A percentile compares a stretch with the other conserved stretches of the same genome.
Conservation (phyloP, 2,797 vertebrate species). For the Paedocypris micromegethes region DNA sequence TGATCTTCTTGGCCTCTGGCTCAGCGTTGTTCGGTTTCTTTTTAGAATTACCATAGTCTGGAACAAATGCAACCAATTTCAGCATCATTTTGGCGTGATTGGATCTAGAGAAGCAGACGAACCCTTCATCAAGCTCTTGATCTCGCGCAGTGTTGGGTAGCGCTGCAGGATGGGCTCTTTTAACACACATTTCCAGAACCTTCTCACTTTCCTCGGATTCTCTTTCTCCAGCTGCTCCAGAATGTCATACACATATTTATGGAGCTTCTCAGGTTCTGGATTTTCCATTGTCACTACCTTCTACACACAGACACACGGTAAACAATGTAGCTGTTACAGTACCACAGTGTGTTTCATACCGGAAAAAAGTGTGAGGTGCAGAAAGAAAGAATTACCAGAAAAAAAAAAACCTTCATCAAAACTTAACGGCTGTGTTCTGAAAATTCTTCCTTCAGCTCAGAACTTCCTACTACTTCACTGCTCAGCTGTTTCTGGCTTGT, state of each 20-base stretch:
- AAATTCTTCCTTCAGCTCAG: no score
- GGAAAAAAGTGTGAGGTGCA: no score
- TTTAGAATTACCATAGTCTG: slow-evolving; percentile 50
- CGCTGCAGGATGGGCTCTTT: slow-evolving; percentile 49
- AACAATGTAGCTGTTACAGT: no score
- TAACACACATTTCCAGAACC: slow-evolving; percentile 64
- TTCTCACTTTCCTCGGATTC: slow-evolving; percentile 2
- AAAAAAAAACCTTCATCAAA: no score
- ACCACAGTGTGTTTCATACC: no score
- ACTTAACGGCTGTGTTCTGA: no score
- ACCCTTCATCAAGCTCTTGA: slow-evolving; percentile 62
- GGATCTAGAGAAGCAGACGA: slow-evolving; percentile 16
- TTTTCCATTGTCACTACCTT: slow-evolving; percentile 48
- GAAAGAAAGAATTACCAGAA: no score
- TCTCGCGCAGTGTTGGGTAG: slow-evolving; percentile 51
- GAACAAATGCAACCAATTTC: background rate
- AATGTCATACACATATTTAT: slow-evolving; percentile 51
- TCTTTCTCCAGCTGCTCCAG: slow-evolving; percentile 59
- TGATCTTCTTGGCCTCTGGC: slow-evolving; percentile 4
- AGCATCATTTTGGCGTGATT: no score
- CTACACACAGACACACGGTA: slow-evolving; percentile 42
- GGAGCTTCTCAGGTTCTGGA: slow-evolving; percentile 45
- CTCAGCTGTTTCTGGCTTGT: no score
- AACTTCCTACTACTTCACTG: no score
- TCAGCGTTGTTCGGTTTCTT: slow-evolving; percentile 8